Evolutionary conservation across 2,888 invertebrate genomes (phyloP).

Genomic region (Endotricha flammealis): DNA sequence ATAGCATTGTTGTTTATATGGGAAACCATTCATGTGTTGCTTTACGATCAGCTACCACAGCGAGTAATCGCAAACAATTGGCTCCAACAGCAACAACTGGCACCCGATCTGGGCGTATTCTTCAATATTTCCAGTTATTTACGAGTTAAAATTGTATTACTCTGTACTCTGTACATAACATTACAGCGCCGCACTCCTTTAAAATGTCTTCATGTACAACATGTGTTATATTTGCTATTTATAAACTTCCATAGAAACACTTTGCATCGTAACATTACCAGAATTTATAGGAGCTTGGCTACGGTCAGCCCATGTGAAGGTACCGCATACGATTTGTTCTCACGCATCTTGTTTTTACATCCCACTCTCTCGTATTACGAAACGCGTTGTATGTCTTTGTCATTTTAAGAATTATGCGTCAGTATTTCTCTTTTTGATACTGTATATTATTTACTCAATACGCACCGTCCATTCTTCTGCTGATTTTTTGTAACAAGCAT

Average conservation of each 20-base stretch:
- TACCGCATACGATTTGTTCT: slow-evolving; percentile 55
- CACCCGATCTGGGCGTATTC: not conserved
- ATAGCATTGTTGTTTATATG: slow-evolving; percentile 56
- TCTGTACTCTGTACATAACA: not conserved
- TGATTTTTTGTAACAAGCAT: too few species aligned
- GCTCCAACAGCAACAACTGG: slow-evolving; percentile 10
- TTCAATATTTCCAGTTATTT: slow-evolving; percentile 3
- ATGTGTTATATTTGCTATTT: slow-evolving; percentile 35
- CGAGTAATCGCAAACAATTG: slow-evolving; percentile 31
- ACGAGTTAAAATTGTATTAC: not conserved
- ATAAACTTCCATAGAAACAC: slow-evolving; percentile 41
- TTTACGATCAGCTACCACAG: slow-evolving; percentile 41
- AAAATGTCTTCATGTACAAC: slow-evolving; percentile 6
- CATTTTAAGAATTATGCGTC: slow-evolving; percentile 34
- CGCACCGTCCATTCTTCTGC: too few species aligned
- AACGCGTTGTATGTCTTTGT: slow-evolving; percentile 33
- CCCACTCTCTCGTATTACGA: slow-evolving; percentile 34
- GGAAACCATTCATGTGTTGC: slow-evolving; percentile 38
- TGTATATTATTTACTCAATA: slow-evolving; percentile 32
- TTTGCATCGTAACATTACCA: slow-evolving; percentile 40
- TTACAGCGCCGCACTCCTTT: not conserved
- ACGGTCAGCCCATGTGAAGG: slow-evolving; percentile 42
- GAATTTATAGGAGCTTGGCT: slow-evolving; percentile 43
- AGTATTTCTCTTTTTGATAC: slow-evolving; percentile 38
- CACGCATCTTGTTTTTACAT: slow-evolving; percentile 55